Base-by-base conservation (phyloP, 2,888 invertebrate genomes). In the Leuctra nigra region DNA sequence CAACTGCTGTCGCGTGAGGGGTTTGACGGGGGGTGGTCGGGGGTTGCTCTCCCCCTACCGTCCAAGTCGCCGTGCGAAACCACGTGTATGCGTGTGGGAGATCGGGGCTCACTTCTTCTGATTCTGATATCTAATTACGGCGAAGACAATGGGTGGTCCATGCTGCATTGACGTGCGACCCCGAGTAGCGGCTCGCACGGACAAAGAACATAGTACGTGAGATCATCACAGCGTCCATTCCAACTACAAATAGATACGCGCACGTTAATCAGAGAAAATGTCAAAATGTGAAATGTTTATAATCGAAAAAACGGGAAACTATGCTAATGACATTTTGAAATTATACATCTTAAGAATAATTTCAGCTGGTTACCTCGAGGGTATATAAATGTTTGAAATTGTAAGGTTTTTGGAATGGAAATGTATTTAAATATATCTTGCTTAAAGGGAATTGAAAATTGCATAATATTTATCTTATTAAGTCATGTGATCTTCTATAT, bases 131-230 rank as follows among this genome's bases (percentile, higher is more conserved):
- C 50, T 50, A 50, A 50, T 50, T 50, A 50, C 35, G 50, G 33
- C n/a, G 20, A 14, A 50, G 50, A 50, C 50, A 50, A 50, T 50
- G 50, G 50, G 50, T 50, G 50, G 50, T 50, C 50, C 35, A 33
- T 35, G 20, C 33, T 35, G 50, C 18, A n/a, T n/a, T 50, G 35
- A 4, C 14, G 16, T 16, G 9, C 35, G 50, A 50, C 50, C 50
- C 33, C 50, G 33, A 13, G 23, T 11, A 7, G 7, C 29, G 7
- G 7, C 29, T 29, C 29, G 11, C 29, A 7, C 29, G 29, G 29
- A 29, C 29, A 11, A 6, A 11, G 29, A 7, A 29, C 29, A 7
- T 11, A 7, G 29, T 29, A 11, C 29, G 11, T 29, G 29, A 6
- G 11, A 6, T 7, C 11, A 11, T 11, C 29, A 29, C 29, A 29